These are phyloP conservation scores for Meandrina meandrites DNA, from an alignment of 92 coral and sea anemone species.

Conservation along the genomic window DNA sequence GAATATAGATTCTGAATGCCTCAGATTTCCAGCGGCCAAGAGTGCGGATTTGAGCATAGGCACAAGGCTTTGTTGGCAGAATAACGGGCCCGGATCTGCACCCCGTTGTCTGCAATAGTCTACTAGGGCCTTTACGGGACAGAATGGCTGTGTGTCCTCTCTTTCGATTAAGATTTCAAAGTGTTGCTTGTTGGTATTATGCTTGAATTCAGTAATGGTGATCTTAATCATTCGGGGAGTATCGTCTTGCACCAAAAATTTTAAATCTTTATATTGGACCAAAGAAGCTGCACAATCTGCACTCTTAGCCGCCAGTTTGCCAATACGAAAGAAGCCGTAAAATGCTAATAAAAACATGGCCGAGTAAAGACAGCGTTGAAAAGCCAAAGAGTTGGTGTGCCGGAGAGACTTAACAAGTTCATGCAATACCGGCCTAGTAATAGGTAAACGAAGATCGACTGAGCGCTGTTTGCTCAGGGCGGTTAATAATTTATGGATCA, in stretches of 20 bases:
- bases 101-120: slow-evolving; percentile 16
- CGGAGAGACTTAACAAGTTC: too few relatives aligned
- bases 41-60: slow-evolving; percentile 33
- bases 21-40: slow-evolving; percentile 14
- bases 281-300: not conserved
- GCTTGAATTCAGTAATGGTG: slow-evolving; percentile 30
- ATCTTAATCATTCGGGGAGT: slow-evolving; percentile 21
- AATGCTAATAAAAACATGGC: slow-evolving; percentile 32
- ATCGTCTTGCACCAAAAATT: slow-evolving; percentile 14
- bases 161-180: slow-evolving; percentile 35
- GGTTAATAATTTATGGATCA: too few relatives aligned
- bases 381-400: too few relatives aligned
- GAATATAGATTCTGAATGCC: too few relatives aligned
- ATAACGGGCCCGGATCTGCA: slow-evolving; percentile 7
- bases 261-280: slow-evolving; percentile 3
- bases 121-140: slow-evolving; percentile 28
- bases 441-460: too few relatives aligned
- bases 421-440: too few relatives aligned
- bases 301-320: slow-evolving; percentile 46
- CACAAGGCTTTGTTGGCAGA: slow-evolving; percentile 14
- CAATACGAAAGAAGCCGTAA: slow-evolving; percentile 32
- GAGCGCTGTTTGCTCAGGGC: too few relatives aligned
- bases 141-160: not conserved
- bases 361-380: too few relatives aligned
- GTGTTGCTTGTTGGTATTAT: slow-evolving; percentile 18